phyloP scores from a whole-genome alignment of 2,888 invertebrate genomes.

The Erebia aethiops region DNA sequence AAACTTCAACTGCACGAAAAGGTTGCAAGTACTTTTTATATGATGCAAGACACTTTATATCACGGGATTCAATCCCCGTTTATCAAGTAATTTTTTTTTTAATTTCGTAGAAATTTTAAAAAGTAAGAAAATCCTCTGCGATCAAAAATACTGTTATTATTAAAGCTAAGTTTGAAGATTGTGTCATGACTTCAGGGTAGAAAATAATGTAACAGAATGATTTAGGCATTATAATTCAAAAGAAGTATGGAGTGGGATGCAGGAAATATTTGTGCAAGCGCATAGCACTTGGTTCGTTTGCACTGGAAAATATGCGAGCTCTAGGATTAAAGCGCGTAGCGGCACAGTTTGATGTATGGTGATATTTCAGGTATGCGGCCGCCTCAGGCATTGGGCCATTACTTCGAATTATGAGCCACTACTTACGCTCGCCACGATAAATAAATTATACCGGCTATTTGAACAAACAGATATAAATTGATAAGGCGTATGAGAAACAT shows the following conservation, averaged over 20 bases:
- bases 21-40: too few relatives aligned
- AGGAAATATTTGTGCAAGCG: not conserved
- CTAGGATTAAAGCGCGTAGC: slow-evolving; percentile 35
- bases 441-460: slow-evolving; percentile 32
- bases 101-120: too few relatives aligned
- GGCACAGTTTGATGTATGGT: slow-evolving; percentile 40
- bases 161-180: too few relatives aligned
- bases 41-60: too few relatives aligned
- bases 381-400: slow-evolving; percentile 37
- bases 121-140: too few relatives aligned
- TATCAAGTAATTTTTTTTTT: too few relatives aligned
- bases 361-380: slow-evolving; percentile 41
- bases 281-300: slow-evolving; percentile 16
- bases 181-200: too few relatives aligned
- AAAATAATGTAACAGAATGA: too few relatives aligned
- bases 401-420: slow-evolving; percentile 40
- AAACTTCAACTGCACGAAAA: too few relatives aligned
- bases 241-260: not conserved
- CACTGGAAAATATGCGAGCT: slow-evolving; percentile 32
- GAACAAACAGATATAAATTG: slow-evolving; percentile 35
- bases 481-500: slow-evolving; percentile 35
- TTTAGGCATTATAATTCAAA: not conserved
- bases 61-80: too few relatives aligned
- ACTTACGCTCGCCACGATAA: slow-evolving; percentile 35
- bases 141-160: too few relatives aligned